These are phyloP conservation scores for Diploscapter pachys DNA, from an alignment of 1,140 invertebrate species.

Conservation along the genomic window DNA sequence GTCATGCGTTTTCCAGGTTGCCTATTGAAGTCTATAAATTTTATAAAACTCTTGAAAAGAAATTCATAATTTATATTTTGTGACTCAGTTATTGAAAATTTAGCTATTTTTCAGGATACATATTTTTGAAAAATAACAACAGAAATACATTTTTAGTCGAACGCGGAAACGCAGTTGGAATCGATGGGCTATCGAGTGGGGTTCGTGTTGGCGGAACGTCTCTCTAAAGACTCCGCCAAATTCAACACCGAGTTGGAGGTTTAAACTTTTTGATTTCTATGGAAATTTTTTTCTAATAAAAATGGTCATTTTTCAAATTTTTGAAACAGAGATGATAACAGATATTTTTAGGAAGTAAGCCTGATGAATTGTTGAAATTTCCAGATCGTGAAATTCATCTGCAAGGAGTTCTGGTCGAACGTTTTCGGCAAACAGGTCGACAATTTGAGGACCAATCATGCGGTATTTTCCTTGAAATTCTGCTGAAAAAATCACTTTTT, in stretches of 20 bases:
- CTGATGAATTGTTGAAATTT: neutral
- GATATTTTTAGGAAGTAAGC: neutral
- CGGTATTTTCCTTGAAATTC: conserved; percentile 60
- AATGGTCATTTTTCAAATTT: neutral
- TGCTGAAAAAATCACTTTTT: conserved; percentile 11
- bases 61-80: neutral
- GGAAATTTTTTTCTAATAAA: neutral
- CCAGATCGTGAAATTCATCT: conserved; percentile 87
- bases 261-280: neutral
- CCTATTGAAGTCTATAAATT: neutral
- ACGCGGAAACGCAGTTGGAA: conserved; percentile 54
- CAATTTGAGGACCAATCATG: conserved; percentile 95
- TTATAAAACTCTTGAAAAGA: neutral
- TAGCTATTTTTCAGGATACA: too few relatives aligned
- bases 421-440: conserved; percentile 97
- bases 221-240: conserved; percentile 80
- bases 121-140: too few relatives aligned
- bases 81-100: neutral
- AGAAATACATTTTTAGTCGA: conserved; percentile 42
- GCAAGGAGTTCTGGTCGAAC: conserved; percentile 94
- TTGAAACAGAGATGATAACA: neutral
- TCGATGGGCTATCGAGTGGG: conserved; percentile 52
- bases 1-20: too few relatives aligned
- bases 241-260: conserved; percentile 95
- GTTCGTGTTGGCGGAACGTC: conserved; percentile 44